Conservation (phyloP, 2,797 vertebrate genomes). For the Cottoperca gobio region DNA sequence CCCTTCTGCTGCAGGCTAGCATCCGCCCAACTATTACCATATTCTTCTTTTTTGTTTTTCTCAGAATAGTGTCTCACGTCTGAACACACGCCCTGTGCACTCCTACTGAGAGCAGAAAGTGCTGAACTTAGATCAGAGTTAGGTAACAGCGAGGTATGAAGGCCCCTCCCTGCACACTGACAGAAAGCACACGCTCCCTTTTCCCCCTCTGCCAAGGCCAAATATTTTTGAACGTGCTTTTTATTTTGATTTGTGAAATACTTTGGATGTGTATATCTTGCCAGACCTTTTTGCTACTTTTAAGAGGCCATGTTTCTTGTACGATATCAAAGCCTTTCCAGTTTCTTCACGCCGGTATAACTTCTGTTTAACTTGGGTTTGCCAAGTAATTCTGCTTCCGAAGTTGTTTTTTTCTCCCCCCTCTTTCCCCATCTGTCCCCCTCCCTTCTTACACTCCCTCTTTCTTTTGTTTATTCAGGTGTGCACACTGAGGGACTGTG, state of each 20-base stretch:
- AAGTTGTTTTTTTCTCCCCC: conserved; percentile 56
- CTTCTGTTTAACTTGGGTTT: conserved; percentile 62
- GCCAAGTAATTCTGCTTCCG: conserved; percentile 60
- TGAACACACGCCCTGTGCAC: conserved; percentile 13
- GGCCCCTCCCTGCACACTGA: conserved; percentile 38
- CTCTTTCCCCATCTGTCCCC: conserved; percentile 46
- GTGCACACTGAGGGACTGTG: conserved; percentile 54
- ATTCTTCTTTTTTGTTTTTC: not conserved
- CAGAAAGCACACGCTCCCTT: conserved; percentile 33
- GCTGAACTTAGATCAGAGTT: conserved; percentile 43
- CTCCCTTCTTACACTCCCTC: conserved; percentile 61
- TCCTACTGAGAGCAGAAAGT: conserved; percentile 21
- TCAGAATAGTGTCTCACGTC: conserved; percentile 19
- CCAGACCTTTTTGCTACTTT: not conserved
- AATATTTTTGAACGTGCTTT: conserved; percentile 28
- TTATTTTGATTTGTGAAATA: conserved; percentile 35
- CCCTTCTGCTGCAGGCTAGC: not conserved
- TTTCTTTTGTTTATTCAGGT: conserved; percentile 83
- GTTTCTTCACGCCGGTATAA: conserved; percentile 29
- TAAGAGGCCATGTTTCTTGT: not conserved
- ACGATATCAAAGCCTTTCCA: conserved; percentile 13
- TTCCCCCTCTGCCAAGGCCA: conserved; percentile 14
- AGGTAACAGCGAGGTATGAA: conserved; percentile 48
- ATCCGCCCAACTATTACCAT: not conserved
- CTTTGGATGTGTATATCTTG: conserved; percentile 18